Base-by-base conservation (phyloP, 35 echinoderm and acorn worm genomes). In the Anneissia japonica region DNA sequence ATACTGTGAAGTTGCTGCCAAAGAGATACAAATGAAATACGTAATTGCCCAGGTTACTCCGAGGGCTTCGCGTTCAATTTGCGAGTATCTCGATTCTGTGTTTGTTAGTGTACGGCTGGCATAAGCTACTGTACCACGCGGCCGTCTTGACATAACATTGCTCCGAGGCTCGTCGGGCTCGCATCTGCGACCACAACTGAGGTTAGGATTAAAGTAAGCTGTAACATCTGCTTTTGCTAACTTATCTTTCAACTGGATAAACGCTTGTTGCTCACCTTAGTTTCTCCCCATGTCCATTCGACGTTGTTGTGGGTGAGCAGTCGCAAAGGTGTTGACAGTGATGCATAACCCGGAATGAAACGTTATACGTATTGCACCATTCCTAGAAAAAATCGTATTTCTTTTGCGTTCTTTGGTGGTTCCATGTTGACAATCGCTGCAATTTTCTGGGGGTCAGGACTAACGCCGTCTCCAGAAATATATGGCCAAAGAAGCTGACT, bases 61-160 rank as follows among this genome's bases (percentile, higher is more conserved):
- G 34, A 90, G 75, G 30, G 78, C 82, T 86, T 86, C 83, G 28
- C 75, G 39, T 38, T 90, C 89, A 30, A 82, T 90, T 46, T 90
- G 82, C 33, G 89, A 90, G 31, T 85, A 90, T 73, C 89, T 33
- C n/a, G 46, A 73, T 72, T 90, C 89, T 4, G 85, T 82, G 26
- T 21, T 34, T 4, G 82, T 78, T 16, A 90, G 82, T 46, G 82
- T 32, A 13, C 83, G 35, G 74, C 89, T 90, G 3, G 83, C 89
- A 45, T 84, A 89, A 28, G 80, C 79, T 36, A 89, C 32, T 0
- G 77, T 74, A 29, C n/a, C 32, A 28, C 4, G 26, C 32, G 26
- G 73, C 73, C 32, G 3, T 75, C 32, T 75, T 75, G 73, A 30
- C 26, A 30, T 33, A 75, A 7, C 73, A 75, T 75, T 28, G 73